Evolutionary conservation across 2,797 vertebrate species (phyloP).

Genomic region (Urophycis tenuis): DNA sequence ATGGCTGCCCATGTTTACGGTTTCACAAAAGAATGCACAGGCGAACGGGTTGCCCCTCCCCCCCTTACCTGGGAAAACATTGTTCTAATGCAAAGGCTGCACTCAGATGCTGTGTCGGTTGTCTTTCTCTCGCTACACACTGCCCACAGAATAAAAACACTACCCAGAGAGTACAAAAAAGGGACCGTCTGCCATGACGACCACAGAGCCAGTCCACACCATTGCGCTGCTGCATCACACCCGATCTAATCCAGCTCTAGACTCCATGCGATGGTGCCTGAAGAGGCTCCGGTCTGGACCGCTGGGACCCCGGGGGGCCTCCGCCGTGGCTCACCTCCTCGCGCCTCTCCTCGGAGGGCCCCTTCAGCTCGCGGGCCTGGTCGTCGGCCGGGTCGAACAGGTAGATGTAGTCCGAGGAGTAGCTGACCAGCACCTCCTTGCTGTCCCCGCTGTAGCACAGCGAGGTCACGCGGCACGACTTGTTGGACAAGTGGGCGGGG

Average conservation of each 20-base stretch:
- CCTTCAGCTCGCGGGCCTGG: conserved; percentile 90
- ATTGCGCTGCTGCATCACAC: background rate
- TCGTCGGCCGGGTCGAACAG: conserved; percentile 96
- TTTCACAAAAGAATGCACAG: too few relatives aligned
- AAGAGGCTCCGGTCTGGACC: background rate
- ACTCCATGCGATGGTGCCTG: background rate
- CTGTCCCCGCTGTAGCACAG: conserved; percentile 96
- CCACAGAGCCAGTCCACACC: too few relatives aligned
- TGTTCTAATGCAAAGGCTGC: background rate
- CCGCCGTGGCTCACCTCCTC: conserved; percentile 78
- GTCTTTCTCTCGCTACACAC: background rate
- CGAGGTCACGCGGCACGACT: conserved; percentile 94
- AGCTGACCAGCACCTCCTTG: conserved; percentile 96
- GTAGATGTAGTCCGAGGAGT: conserved; percentile 97
- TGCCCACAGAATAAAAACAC: too few relatives aligned
- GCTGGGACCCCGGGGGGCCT: background rate
- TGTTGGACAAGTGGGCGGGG: conserved; percentile 90
- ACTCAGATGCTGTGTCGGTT: background rate
- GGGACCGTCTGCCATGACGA: too few relatives aligned
- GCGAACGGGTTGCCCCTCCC: too few relatives aligned
- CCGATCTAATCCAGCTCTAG: background rate
- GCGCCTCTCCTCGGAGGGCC: conserved; percentile 88
- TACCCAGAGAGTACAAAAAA: too few relatives aligned
- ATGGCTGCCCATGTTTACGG: too few relatives aligned
- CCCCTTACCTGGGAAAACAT: too few relatives aligned